Conservation (phyloP, 2,888 invertebrate genomes). For the Calephelis perditalis region DNA sequence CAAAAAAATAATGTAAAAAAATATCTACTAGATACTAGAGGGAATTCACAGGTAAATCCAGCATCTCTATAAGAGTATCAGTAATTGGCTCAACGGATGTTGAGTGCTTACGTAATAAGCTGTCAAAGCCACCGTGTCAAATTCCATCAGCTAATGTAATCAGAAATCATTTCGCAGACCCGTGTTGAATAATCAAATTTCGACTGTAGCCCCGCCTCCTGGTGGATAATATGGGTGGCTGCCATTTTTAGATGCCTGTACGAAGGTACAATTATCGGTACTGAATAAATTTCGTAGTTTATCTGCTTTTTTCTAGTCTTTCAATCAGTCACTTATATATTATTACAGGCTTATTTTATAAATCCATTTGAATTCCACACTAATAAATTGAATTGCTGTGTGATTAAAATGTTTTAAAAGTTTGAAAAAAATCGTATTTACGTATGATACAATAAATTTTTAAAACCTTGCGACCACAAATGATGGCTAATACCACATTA, state of each 20-base stretch:
- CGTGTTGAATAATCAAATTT: slow-evolving; percentile 9
- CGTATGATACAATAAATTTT: too few relatives aligned
- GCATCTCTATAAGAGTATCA: neutral
- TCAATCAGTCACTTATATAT: too few relatives aligned
- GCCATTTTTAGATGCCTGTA: neutral
- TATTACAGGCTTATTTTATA: too few relatives aligned
- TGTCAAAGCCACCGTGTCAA: slow-evolving; percentile 10
- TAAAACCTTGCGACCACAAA: too few relatives aligned
- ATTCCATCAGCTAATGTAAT: slow-evolving; percentile 10
- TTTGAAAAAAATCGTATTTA: too few relatives aligned
- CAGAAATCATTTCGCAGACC: slow-evolving; percentile 10
- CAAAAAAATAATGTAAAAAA: too few relatives aligned
- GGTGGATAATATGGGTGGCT: neutral
- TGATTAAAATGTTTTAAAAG: too few relatives aligned
- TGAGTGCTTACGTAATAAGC: slow-evolving; percentile 7
- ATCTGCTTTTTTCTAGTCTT: too few relatives aligned
- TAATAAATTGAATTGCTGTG: too few relatives aligned
- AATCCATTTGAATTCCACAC: too few relatives aligned
- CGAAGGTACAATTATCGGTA: neutral
- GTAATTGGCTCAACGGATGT: neutral
- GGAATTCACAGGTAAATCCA: neutral
- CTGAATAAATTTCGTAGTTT: neutral
- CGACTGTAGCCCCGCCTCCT: neutral
- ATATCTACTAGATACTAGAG: too few relatives aligned
- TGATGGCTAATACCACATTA: too few relatives aligned